Conservation (phyloP, 2,113 vertebrate species). For the Entelurus aequoreus region DNA sequence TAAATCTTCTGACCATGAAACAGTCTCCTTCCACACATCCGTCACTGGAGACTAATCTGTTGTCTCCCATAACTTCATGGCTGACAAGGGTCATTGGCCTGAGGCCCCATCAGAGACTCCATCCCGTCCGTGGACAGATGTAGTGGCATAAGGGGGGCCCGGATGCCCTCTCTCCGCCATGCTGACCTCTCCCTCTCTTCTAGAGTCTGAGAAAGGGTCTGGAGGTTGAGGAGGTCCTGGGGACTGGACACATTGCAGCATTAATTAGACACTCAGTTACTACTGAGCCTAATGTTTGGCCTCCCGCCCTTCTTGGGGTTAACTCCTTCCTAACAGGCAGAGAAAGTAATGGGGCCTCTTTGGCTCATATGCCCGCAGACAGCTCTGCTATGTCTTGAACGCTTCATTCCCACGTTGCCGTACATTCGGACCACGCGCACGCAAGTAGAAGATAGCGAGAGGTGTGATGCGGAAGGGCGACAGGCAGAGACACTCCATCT, state of each 20-base stretch:
- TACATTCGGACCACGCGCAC: constrained; percentile 30
- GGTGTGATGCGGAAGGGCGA: constrained; percentile 43
- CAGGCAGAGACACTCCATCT: constrained; percentile 49
- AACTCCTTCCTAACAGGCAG: constrained; percentile 76
- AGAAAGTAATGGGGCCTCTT: constrained; percentile 66
- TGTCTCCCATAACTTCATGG: constrained; percentile 70
- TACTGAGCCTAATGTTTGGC: constrained; percentile 78
- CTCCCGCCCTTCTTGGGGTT: constrained; percentile 67
- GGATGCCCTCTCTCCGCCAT: constrained; percentile 67
- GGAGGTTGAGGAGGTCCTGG: constrained; percentile 78
- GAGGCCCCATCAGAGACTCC: constrained; percentile 55
- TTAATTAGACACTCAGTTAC: constrained; percentile 97
- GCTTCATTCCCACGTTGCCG: constrained; percentile 33
- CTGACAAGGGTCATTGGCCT: constrained; percentile 81
- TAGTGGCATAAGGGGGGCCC: constrained; percentile 61
- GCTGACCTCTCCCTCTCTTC: constrained; percentile 68
- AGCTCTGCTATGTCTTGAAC: constrained; percentile 49
- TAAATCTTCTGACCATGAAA: constrained; percentile 48
- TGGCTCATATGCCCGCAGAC: constrained; percentile 64
- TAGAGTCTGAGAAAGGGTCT: constrained; percentile 81
- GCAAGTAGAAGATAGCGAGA: constrained; percentile 40
- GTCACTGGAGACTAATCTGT: constrained; percentile 61
- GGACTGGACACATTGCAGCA: constrained; percentile 84
- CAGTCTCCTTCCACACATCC: constrained; percentile 51
- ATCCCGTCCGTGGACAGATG: constrained; percentile 63